These are phyloP conservation scores for Nemoura dubitans DNA, from an alignment of 2,888 invertebrate genomes.

Conservation along the genomic window DNA sequence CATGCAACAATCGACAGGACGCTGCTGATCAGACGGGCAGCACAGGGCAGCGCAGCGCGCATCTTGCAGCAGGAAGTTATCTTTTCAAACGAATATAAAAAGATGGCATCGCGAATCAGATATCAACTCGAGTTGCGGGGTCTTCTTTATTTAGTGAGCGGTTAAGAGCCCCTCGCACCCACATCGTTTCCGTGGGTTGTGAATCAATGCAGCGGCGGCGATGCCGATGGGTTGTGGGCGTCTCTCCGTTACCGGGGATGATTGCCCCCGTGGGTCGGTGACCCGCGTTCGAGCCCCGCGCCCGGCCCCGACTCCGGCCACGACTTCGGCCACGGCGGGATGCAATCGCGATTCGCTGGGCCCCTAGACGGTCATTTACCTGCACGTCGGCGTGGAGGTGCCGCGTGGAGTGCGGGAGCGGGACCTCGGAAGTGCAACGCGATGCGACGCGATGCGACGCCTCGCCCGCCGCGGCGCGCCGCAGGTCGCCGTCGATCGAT, in stretches of 20 bases:
- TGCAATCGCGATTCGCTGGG: not conserved
- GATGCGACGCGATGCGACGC: constrained; percentile 10
- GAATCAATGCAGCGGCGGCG: not conserved
- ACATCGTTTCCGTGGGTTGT: not conserved
- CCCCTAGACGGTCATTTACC: not conserved
- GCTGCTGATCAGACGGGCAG: not conserved
- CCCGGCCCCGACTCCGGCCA: constrained; percentile 13
- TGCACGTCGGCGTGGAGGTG: not conserved
- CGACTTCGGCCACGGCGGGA: not conserved
- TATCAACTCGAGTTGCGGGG: not conserved
- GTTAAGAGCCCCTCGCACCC: not conserved
- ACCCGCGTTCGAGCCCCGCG: constrained; percentile 17
- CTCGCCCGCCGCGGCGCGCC: no score
- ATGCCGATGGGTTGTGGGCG: constrained; percentile 15
- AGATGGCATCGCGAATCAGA: not conserved
- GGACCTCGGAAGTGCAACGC: constrained; percentile 40
- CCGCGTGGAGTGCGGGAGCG: not conserved
- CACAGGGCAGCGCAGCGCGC: not conserved
- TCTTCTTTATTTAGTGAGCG: constrained; percentile 7
- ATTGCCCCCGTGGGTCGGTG: constrained; percentile 5
- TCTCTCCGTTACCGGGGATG: not conserved
- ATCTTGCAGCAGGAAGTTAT: not conserved
- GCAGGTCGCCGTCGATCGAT: constrained; percentile 47
- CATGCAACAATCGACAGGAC: constrained; percentile 17
- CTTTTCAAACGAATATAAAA: not conserved